A percentile compares a stretch with the other conserved stretches of the same genome.
Conservation (phyloP, 2,113 vertebrate genomes). For the Ptychochromis oligacanthus region DNA sequence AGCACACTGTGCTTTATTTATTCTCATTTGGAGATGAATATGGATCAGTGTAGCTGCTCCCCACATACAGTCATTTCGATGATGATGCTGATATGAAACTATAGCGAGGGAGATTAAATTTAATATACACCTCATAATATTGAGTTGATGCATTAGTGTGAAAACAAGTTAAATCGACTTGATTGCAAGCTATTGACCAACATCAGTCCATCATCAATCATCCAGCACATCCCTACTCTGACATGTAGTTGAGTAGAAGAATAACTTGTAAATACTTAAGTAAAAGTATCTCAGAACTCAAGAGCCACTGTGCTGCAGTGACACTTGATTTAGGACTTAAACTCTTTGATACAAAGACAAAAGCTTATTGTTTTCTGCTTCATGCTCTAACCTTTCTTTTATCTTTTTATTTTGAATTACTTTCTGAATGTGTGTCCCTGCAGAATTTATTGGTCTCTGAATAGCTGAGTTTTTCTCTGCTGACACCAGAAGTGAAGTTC, state of each 20-base stretch:
- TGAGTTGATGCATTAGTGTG: background rate
- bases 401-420: background rate
- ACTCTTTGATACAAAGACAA: no score
- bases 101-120: background rate
- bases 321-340: background rate
- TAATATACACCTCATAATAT: background rate
- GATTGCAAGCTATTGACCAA: background rate
- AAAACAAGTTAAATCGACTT: no score
- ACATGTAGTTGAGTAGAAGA: background rate
- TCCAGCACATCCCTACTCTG: background rate
- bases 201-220: background rate
- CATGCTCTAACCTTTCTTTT: no score
- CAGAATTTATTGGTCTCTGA: background rate
- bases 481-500: background rate
- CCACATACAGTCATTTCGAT: background rate
- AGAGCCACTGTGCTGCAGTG: no score
- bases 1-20: background rate
- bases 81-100: background rate
- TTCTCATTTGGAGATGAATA: background rate
- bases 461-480: background rate
- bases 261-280: background rate
- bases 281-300: background rate
- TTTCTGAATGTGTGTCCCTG: background rate
- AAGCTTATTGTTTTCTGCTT: background rate
- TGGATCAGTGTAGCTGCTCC: background rate